Percentiles rank a stretch among this genome's conserved stretches.
These are phyloP conservation scores for Olivierus martensii DNA, from an alignment of 1,140 invertebrate species.

Conservation along the genomic window DNA sequence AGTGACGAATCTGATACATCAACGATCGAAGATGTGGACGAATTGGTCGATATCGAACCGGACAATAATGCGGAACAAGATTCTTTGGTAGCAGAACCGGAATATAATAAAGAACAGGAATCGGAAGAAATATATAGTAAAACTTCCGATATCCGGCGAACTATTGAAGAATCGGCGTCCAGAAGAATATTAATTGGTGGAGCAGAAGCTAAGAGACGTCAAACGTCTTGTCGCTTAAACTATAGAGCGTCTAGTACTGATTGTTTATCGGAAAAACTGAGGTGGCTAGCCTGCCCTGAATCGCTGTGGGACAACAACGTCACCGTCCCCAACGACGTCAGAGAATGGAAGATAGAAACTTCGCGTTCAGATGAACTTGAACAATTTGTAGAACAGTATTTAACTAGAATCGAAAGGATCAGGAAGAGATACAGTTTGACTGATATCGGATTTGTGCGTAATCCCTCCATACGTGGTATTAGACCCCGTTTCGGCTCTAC, in stretches of 20 bases:
- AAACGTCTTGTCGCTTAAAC: not conserved
- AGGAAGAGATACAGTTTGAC: constrained; percentile 50
- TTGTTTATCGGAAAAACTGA: not conserved
- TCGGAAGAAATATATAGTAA: too few species aligned
- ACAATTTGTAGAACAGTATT: constrained; percentile 65
- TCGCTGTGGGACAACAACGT: not conserved
- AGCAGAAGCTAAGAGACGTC: not conserved
- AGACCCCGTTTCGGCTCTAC: constrained; percentile 57
- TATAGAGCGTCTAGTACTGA: not conserved
- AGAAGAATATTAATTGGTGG: not conserved
- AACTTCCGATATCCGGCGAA: not conserved
- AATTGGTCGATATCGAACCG: too few species aligned
- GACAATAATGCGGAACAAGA: too few species aligned
- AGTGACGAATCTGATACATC: too few species aligned
- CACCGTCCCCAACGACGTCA: not conserved
- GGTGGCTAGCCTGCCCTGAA: not conserved
- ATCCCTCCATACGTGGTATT: constrained; percentile 61
- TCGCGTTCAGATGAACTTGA: constrained; percentile 50
- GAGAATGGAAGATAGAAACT: not conserved
- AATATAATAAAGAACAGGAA: too few species aligned
- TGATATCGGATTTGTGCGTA: constrained; percentile 58
- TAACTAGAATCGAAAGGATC: constrained; percentile 57
- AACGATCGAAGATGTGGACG: too few species aligned
- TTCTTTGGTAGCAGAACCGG: too few species aligned
- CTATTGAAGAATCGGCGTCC: not conserved